Conservation (phyloP, 1,140 invertebrate genomes). For the Psilanteris sp. region DNA sequence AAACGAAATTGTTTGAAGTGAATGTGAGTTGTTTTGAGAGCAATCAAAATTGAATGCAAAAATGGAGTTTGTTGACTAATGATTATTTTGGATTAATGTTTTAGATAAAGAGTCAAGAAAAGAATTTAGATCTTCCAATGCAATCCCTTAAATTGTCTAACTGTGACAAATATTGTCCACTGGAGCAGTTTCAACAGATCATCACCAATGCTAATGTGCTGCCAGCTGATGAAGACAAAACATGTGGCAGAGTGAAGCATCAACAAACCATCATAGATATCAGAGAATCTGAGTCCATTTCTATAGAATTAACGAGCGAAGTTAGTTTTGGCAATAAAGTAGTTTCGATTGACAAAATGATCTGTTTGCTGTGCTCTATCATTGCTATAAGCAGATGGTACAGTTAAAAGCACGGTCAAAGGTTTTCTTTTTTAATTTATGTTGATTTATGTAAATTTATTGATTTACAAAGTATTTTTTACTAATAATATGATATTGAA, state of each 20-base stretch:
- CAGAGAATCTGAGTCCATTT: not conserved
- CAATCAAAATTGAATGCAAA: no score
- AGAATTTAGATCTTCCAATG: not conserved
- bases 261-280: not conserved
- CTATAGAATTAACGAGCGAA: not conserved
- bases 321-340: no score
- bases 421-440: no score
- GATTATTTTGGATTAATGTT: no score
- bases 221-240: conserved; percentile 3
- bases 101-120: conserved; percentile 9
- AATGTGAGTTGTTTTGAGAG: conserved; percentile 13
- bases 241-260: not conserved
- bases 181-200: not conserved
- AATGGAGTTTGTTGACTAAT: no score
- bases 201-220: not conserved
- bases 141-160: not conserved
- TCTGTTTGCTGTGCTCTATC: no score
- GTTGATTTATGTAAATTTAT: no score
- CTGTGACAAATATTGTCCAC: conserved; percentile 1
- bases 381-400: no score
- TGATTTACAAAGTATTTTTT: no score
- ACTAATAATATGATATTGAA: no score
- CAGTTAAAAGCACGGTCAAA: no score
- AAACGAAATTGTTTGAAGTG: conserved; percentile 59
- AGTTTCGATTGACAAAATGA: no score